Evolutionary conservation across 2,797 vertebrate species (phyloP).

Genomic region (Scomberomorus guttatus): DNA sequence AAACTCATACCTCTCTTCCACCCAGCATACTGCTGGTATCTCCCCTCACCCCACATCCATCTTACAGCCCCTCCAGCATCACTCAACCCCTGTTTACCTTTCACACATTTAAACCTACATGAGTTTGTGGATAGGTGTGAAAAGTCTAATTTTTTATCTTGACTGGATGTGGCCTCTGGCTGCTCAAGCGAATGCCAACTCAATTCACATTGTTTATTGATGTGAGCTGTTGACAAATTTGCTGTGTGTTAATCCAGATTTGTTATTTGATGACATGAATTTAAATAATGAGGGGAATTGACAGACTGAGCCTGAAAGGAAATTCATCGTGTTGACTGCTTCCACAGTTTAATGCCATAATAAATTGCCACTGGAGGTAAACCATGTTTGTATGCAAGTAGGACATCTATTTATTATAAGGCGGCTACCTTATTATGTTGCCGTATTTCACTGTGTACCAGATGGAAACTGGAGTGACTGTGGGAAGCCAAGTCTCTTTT

Average conservation of each 20-base stretch:
- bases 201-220: slow-evolving; percentile 63
- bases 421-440: slow-evolving; percentile 5
- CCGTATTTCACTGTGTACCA: slow-evolving; percentile 4
- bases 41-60: not conserved
- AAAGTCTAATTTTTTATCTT: slow-evolving; percentile 33
- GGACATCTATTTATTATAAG: slow-evolving; percentile 43
- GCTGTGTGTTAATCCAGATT: slow-evolving; percentile 70
- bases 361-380: slow-evolving; percentile 56
- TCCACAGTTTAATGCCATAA: slow-evolving; percentile 40
- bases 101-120: slow-evolving; percentile 6
- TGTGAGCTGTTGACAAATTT: slow-evolving; percentile 64
- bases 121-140: not conserved
- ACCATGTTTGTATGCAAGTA: slow-evolving; percentile 43
- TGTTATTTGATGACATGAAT: slow-evolving; percentile 66
- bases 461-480: slow-evolving; percentile 6
- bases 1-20: slow-evolving; percentile 2
- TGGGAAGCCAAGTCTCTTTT: not conserved
- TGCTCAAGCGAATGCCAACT: slow-evolving; percentile 26
- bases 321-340: slow-evolving; percentile 46
- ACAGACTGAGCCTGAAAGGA: slow-evolving; percentile 57
- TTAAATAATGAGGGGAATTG: slow-evolving; percentile 69
- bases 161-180: slow-evolving; percentile 22
- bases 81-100: slow-evolving; percentile 11
- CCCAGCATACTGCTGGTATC: not conserved
- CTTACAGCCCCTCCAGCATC: slow-evolving; percentile 4